Base-by-base conservation (phyloP, 2,113 vertebrate genomes). In the Psilopogon haemacephalus region DNA sequence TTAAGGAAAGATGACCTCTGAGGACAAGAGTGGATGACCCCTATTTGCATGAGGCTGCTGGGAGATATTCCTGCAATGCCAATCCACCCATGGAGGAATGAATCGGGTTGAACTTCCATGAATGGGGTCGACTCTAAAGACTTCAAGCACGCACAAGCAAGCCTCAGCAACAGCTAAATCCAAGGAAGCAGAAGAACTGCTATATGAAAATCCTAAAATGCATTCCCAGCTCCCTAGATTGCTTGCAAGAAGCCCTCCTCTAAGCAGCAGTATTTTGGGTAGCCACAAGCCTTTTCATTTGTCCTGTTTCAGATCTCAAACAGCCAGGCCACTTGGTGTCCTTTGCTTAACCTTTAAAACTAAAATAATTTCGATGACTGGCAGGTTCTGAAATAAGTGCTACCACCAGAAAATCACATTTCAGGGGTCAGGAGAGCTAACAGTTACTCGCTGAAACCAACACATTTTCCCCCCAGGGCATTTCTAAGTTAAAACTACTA, bases 1-100 rank as follows among this genome's bases (percentile, higher is more conserved):
- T 32, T n/a, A 74, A n/a, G 46, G 27, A 88, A 48, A 85, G 12
- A 38, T 0, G 0, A n/a, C 23, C 30, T 56, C 56, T 5, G 2
- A 83, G 50, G 65, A 58, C 18, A 12, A 5, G 21, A 50, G 18
- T 26, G 48, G 48, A 26, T 26, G 23, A 23, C 68, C 42, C 17
- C 28, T 35, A 2, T 58, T 27, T 69, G 54, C 70, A 69, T 44
- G n/a, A 91, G 62, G 30, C 37, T 92, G 69, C 38, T 69, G 68
- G 33, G 33, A 88, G 37, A 56, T 38, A 38, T 18, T 86, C 73
- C 69, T 84, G 63, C 42, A 90, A 60, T 46, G 23, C 35, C 38
- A 68, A 1, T 16, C 14, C 9, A 3, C 28, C 32, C 38, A 5
- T 68, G 38, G 17, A 58, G 62, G 7, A 77, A 87, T 63, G 4